These are phyloP conservation scores for Eurytoma adleriae DNA, from an alignment of 2,888 invertebrate genomes.

Conservation along the genomic window DNA sequence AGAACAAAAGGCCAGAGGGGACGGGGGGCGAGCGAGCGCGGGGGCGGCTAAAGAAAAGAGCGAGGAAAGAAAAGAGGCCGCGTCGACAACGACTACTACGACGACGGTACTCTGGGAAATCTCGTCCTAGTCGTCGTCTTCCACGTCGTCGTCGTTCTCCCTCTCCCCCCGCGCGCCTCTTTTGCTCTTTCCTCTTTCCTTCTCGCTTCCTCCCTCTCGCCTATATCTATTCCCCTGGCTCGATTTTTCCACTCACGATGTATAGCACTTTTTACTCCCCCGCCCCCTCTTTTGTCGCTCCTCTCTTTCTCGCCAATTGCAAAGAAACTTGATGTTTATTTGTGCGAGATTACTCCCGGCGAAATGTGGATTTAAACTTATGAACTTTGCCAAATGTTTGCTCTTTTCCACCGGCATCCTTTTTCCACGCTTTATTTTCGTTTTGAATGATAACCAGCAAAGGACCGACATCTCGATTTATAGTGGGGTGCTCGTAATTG, in stretches of 20 bases:
- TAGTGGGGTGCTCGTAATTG: not conserved
- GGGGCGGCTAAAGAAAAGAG: conserved; percentile 27
- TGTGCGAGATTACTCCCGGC: conserved; percentile 13
- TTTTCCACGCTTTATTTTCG: not conserved
- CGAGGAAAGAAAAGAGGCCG: conserved; percentile 44
- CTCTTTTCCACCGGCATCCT: not conserved
- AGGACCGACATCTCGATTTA: too few species aligned
- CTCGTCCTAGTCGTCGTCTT: conserved; percentile 38
- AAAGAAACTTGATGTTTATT: conserved; percentile 10
- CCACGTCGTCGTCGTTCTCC: conserved; percentile 6
- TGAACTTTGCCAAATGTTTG: conserved; percentile 7
- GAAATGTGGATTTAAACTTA: not conserved
- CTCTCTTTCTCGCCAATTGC: conserved; percentile 12
- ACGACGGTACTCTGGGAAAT: conserved; percentile 25
- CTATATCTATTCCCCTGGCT: conserved; percentile 19
- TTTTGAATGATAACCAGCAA: not conserved
- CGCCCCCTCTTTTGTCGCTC: not conserved
- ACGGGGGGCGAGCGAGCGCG: not conserved
- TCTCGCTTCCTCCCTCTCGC: not conserved
- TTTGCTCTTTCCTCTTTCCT: not conserved
- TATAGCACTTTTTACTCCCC: conserved; percentile 13
- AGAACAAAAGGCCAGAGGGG: conserved; percentile 31
- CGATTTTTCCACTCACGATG: conserved; percentile 25
- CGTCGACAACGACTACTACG: conserved; percentile 8
- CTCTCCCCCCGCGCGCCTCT: conserved; percentile 16